Percentiles rank a stretch among this genome's conserved stretches.
Evolutionary conservation across 35 echinoderm and acorn worm species (phyloP).

Genomic region (Ophiothrix spiculata): DNA sequence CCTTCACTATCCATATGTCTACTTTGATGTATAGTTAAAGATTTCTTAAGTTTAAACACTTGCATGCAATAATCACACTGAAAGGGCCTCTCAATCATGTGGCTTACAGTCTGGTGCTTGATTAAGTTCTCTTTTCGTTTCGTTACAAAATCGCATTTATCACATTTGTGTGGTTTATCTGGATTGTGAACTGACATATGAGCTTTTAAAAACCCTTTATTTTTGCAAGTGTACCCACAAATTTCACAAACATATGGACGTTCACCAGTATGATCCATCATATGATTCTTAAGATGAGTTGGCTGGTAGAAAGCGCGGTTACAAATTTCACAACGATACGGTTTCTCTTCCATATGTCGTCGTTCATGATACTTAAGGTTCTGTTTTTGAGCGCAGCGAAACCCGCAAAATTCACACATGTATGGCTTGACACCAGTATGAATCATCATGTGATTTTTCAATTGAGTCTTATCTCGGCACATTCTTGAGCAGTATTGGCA

Average conservation of each 20-base stretch:
- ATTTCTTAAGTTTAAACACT: neutral
- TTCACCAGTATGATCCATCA: neutral
- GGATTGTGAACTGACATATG: neutral
- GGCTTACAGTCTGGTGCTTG: neutral
- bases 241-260: conserved; percentile 4
- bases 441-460: neutral
- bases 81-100: neutral
- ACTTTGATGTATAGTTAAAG: neutral
- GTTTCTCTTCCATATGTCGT: neutral
- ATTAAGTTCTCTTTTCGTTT: neutral
- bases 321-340: neutral
- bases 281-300: neutral
- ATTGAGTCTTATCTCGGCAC: neutral
- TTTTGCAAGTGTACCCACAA: neutral
- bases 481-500: neutral
- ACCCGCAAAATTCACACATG: conserved; percentile 1
- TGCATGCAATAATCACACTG: neutral
- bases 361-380: neutral
- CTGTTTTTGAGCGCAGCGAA: neutral
- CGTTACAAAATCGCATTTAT: neutral
- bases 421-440: conserved; percentile 1
- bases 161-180: neutral
- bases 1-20: neutral
- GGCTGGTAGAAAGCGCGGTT: neutral
- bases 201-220: neutral